Conservation (phyloP, 1,140 invertebrate species). For the Hestina assimilis region DNA sequence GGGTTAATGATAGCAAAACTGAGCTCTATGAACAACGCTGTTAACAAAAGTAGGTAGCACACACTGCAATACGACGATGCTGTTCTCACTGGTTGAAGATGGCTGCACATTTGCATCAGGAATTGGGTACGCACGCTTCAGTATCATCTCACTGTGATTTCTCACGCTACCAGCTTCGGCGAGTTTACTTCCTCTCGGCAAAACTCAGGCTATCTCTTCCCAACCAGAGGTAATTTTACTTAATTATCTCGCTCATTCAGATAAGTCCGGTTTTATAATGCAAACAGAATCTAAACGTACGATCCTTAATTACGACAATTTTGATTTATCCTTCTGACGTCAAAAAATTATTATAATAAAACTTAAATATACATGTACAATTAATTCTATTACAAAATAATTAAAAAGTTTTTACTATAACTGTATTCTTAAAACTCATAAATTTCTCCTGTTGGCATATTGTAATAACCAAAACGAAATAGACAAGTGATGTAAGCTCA, state of each 20-base stretch:
- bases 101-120: constrained; percentile 66
- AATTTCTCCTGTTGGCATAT: constrained; percentile 45
- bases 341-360: neutral
- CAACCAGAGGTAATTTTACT: neutral
- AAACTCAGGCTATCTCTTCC: constrained; percentile 8
- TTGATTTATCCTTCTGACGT: neutral
- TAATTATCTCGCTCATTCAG: neutral
- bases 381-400: constrained; percentile 18
- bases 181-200: constrained; percentile 28
- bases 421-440: constrained; percentile 41
- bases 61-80: constrained; percentile 28
- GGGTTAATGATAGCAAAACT: constrained; percentile 33
- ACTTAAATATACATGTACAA: neutral
- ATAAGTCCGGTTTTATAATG: neutral
- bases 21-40: constrained; percentile 47
- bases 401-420: constrained; percentile 42
- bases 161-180: constrained; percentile 62
- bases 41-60: constrained; percentile 55
- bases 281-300: neutral
- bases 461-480: constrained; percentile 49
- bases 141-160: constrained; percentile 51
- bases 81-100: constrained; percentile 35
- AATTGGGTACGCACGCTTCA: constrained; percentile 71
- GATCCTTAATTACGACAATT: neutral
- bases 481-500: constrained; percentile 53